phyloP scores from a whole-genome alignment of 1,140 invertebrate genomes.

The Magallana ariakensis region DNA sequence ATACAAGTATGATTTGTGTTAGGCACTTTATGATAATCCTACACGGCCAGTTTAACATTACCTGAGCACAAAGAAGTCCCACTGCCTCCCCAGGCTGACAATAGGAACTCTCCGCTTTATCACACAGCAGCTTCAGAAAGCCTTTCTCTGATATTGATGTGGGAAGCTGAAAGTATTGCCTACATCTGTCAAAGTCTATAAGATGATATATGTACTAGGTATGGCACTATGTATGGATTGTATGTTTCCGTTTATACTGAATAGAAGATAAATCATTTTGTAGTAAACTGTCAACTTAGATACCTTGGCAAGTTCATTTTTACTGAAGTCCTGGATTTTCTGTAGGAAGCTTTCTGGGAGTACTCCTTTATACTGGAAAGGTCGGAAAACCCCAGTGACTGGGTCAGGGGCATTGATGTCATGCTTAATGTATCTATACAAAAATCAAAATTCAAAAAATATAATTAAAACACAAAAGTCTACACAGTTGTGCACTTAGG shows the following conservation, averaged over 20 bases:
- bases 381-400: conserved; percentile 84
- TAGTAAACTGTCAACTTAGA: too few relatives aligned
- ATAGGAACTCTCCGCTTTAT: conserved; percentile 88
- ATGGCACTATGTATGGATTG: too few relatives aligned
- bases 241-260: too few relatives aligned
- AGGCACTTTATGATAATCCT: too few relatives aligned
- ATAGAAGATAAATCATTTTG: too few relatives aligned
- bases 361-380: conserved; percentile 88
- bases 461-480: too few relatives aligned
- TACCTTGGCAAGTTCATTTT: conserved; percentile 60
- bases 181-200: too few relatives aligned
- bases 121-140: conserved; percentile 84
- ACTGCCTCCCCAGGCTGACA: conserved; percentile 96
- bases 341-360: conserved; percentile 87
- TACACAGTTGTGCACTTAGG: too few relatives aligned
- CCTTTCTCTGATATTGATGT: not conserved
- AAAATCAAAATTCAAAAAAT: not conserved
- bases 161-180: not conserved
- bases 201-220: too few relatives aligned
- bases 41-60: conserved; percentile 57
- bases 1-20: too few relatives aligned
- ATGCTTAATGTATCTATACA: conserved; percentile 65
- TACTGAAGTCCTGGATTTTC: conserved; percentile 59
- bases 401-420: conserved; percentile 83
- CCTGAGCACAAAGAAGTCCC: conserved; percentile 94